These are phyloP conservation scores for Eugnorisma glareosa DNA, from an alignment of 2,888 invertebrate genomes.

Conservation along the genomic window DNA sequence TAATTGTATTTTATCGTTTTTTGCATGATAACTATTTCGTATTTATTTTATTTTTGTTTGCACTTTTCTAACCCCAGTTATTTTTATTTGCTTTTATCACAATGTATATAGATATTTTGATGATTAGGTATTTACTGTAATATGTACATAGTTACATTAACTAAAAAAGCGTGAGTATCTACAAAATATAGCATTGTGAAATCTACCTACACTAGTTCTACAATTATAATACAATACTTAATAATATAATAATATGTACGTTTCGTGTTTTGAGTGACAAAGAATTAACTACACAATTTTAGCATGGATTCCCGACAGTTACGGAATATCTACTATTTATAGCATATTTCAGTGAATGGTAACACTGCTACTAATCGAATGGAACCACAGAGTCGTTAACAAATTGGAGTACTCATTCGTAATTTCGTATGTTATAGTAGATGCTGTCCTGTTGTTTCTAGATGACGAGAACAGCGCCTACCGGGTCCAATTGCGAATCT, in stretches of 20 bases:
- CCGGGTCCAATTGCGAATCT: not conserved
- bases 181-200: conserved; percentile 29
- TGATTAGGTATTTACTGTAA: not conserved
- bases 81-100: conserved; percentile 59
- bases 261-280: conserved; percentile 49
- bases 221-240: conserved; percentile 18
- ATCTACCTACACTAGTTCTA: conserved; percentile 12
- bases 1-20: conserved; percentile 9
- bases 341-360: conserved; percentile 21
- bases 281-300: conserved; percentile 30
- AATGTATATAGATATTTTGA: conserved; percentile 16
- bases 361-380: conserved; percentile 35
- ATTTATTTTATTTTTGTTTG: conserved; percentile 41
- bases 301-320: conserved; percentile 43
- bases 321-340: conserved; percentile 15
- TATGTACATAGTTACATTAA: conserved; percentile 5
- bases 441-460: not conserved
- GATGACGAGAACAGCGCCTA: not conserved
- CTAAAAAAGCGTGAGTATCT: conserved; percentile 2
- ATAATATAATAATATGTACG: conserved; percentile 11
- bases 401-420: conserved; percentile 14
- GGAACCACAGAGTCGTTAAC: conserved; percentile 11
- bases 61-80: conserved; percentile 74
- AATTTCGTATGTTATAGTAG: not conserved
- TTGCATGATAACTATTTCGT: conserved; percentile 53